These are phyloP conservation scores for Aurelia sp. DNA, from an alignment of 30 jellyfish, hydroid and myxozoan species.

Conservation along the genomic window DNA sequence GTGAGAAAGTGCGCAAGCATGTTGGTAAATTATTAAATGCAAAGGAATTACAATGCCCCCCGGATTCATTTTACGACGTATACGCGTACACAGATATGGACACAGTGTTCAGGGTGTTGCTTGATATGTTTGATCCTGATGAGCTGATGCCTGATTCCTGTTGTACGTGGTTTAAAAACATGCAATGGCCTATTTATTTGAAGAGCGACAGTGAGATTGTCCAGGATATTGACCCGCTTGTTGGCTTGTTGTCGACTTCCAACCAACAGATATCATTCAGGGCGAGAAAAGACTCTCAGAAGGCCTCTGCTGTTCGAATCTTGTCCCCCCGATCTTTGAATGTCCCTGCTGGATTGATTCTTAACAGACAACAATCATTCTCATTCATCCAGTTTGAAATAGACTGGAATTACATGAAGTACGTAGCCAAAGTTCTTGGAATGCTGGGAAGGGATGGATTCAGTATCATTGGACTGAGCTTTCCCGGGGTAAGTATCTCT, in stretches of 20 bases:
- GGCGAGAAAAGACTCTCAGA: not conserved
- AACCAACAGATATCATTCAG: conserved; percentile 35
- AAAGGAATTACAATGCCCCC: conserved; percentile 34
- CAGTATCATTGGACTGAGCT: conserved; percentile 62
- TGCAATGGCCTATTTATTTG: conserved; percentile 75
- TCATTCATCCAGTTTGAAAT: conserved; percentile 33
- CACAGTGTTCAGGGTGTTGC: conserved; percentile 63
- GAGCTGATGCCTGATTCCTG: conserved; percentile 68
- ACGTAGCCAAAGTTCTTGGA: conserved; percentile 42
- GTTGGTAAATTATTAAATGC: conserved; percentile 17
- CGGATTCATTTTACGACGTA: conserved; percentile 55
- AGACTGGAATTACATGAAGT: conserved; percentile 49
- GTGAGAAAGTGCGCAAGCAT: conserved; percentile 14
- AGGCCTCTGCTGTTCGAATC: conserved; percentile 2
- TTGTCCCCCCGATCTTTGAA: conserved; percentile 50
- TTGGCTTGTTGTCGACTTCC: conserved; percentile 29
- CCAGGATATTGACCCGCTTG: conserved; percentile 21
- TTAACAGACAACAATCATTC: conserved; percentile 27
- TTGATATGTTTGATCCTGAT: conserved; percentile 50
- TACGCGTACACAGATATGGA: conserved; percentile 44
- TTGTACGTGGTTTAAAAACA: conserved; percentile 41
- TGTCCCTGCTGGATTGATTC: conserved; percentile 57
- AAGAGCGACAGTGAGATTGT: conserved; percentile 1
- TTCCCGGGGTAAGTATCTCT: conserved; percentile 67
- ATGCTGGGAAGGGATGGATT: conserved; percentile 57